Base-by-base conservation (phyloP, 1,140 invertebrate genomes). In the Papilio dardanus region DNA sequence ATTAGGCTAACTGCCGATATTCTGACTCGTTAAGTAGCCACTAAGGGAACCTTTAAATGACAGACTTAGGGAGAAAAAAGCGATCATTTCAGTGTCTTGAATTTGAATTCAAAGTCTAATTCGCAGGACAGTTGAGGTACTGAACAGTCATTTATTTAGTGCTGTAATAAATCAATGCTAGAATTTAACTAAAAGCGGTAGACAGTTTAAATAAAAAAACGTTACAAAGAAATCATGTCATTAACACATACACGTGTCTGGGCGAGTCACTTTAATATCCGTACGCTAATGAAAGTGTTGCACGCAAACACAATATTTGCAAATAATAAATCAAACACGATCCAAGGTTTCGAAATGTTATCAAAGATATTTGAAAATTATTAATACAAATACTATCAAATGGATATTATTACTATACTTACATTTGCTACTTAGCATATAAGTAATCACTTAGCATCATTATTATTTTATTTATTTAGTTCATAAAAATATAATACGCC, bases 271-370 rank as follows among this genome's bases (percentile, higher is more conserved):
- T 62, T 62, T 62, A 16, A 30, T 62, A 62, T 62, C 54, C 54
- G 24, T 16, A 16, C 54, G 54, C 54, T 62, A 62, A 62, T 62
- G 21, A 62, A 62, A 62, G 54, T 62, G 54, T 62, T 62, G 54
- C 54, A 62, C 54, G 54, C 54, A 62, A 62, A 62, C 54, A 30
- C 24, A 62, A 62, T 62, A 62, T 62, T 62, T 58, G 54, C 54
- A 58, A 58, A 54, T 24, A n/a, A n/a, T 14, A 58, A 46, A n/a
- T 3, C 54, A 58, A 28, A 58, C 24, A 58, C 21, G 54, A 58
- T 12, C 30, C 54, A 58, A 58, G 54, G 54, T 24, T 58, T 58
- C 24, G 54, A 24, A 58, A 58, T 28, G 24, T 58, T 58, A 58
- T 28, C 54, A 58, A 58, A 58, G 54, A 58, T 12, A 14, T 24